Evolutionary conservation across 2,888 invertebrate genomes (phyloP).

Genomic region (Reticulitermes lucifugus): DNA sequence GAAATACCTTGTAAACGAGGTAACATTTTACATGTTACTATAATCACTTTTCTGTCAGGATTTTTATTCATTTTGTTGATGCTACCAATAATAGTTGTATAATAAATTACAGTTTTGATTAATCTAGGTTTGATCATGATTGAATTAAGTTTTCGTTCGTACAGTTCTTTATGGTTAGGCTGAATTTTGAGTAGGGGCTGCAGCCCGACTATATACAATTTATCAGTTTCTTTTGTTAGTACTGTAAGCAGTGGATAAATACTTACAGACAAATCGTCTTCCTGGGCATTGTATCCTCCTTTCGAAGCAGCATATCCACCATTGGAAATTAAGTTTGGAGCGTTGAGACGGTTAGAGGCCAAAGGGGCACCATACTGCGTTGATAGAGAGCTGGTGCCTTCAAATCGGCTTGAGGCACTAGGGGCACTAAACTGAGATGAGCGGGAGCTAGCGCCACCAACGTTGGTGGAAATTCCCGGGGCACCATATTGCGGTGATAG

Average conservation of each 20-base stretch:
- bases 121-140: too few species aligned
- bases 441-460: constrained; percentile 12
- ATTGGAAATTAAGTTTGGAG: background rate
- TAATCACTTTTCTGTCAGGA: too few species aligned
- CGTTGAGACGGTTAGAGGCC: background rate
- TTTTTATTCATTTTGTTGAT: too few species aligned
- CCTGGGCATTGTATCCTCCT: constrained; percentile 29
- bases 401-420: constrained; percentile 29
- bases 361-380: constrained; percentile 45
- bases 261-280: constrained; percentile 47
- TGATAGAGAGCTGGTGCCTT: constrained; percentile 18
- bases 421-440: constrained; percentile 41
- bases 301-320: constrained; percentile 16
- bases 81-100: too few species aligned
- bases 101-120: too few species aligned
- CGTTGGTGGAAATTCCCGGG: background rate
- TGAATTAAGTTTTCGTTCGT: too few species aligned
- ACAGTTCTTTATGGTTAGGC: too few species aligned
- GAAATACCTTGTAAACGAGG: too few species aligned
- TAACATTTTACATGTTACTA: too few species aligned
- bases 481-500: constrained; percentile 44
- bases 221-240: too few species aligned
- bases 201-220: too few species aligned
- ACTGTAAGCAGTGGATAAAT: background rate
- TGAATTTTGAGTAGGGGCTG: too few species aligned